Conservation (phyloP, 2,113 vertebrate species). For the Mola mola region DNA sequence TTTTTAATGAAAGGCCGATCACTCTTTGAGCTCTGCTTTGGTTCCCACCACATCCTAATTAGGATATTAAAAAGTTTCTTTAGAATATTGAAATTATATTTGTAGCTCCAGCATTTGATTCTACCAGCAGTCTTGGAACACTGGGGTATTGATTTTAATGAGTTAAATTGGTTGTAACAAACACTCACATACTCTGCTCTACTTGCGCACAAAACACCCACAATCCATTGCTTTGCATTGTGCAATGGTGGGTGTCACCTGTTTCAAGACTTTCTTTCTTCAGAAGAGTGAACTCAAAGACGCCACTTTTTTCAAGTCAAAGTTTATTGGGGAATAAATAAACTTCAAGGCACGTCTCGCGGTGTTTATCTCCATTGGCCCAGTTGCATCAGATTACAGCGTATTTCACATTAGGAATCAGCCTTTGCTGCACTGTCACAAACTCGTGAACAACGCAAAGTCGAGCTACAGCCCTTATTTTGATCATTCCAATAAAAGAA, state of each 20-base stretch:
- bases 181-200: too few species aligned
- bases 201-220: too few species aligned
- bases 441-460: slow-evolving; percentile 4
- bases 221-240: slow-evolving; percentile 17
- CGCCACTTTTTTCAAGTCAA: slow-evolving; percentile 28
- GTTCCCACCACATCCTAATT: too few species aligned
- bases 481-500: slow-evolving; percentile 13
- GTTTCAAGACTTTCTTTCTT: slow-evolving; percentile 29
- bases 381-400: slow-evolving; percentile 43
- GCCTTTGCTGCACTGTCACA: not conserved
- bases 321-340: slow-evolving; percentile 42
- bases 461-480: slow-evolving; percentile 6
- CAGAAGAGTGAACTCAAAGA: slow-evolving; percentile 25
- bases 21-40: too few species aligned
- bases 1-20: too few species aligned
- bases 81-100: too few species aligned
- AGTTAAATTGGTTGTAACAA: too few species aligned
- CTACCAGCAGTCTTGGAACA: too few species aligned
- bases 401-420: slow-evolving; percentile 21
- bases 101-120: too few species aligned
- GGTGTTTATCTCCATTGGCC: slow-evolving; percentile 45
- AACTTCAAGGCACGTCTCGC: slow-evolving; percentile 28
- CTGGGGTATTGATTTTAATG: too few species aligned
- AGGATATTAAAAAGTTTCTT: too few species aligned
- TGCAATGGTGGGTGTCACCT: slow-evolving; percentile 25